Evolutionary conservation across 1,140 invertebrate species (phyloP), one percentile per base, ranked within the genome.

Genomic region (Papilio dardanus): DNA sequence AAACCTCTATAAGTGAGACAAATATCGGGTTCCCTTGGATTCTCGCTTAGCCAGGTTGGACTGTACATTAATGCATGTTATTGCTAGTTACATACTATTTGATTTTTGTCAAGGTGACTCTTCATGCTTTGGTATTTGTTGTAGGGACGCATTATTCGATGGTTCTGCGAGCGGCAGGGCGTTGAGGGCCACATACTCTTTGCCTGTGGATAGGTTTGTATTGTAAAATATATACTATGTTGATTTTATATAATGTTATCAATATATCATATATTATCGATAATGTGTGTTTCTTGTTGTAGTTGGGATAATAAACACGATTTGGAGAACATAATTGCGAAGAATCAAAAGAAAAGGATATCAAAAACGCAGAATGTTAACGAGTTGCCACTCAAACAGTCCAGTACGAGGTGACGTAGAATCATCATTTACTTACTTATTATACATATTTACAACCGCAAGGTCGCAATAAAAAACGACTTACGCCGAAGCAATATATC

Each of bases 311-410:
- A 88, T 82, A 94, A 94, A 80, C 89, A 91, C 58, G 95, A 95
- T 69, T 75, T 92, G 58, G 94, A 95, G 71, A 88, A 77, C 69
- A 83, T 84, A 21, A 77, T 84, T 7, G 83, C 91, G 6, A 90
- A 89, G 31, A 92, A 91, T 0, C 94, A 94, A 77, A 90, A 92
- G 8, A 95, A 95, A 79, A 94, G 94, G 35, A 95, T 95, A 7
- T 93, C 88, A 1, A 94, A 94, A 86, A 90, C 92, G 6, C 93
- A 94, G 75, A 94, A 94, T 74, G 94, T 93, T 24, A 88, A 88
- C 42, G 94, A 94, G 69, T 78, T 91, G 69, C 84, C 92, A 3
- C 54, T 85, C n/a, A 90, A 87, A 74, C 86, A 86, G 73, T 80
- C 81, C 14, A 86, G 83, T 75, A 68, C 86, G 16, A 86, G 82